phyloP scores from a whole-genome alignment of 2,888 invertebrate genomes.

The Drosophila eohydei region DNA sequence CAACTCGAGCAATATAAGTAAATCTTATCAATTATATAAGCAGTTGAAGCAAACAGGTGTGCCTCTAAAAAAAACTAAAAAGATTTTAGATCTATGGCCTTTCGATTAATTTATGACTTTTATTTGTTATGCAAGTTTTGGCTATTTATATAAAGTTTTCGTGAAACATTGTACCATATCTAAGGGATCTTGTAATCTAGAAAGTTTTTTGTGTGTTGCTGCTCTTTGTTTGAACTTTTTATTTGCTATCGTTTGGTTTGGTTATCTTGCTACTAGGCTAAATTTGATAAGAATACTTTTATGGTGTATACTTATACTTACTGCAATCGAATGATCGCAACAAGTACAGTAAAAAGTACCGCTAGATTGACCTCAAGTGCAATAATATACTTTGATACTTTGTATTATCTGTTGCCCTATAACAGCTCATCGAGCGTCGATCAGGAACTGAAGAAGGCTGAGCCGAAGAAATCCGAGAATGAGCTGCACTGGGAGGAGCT shows the following conservation, averaged over 20 bases:
- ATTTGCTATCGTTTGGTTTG: not conserved
- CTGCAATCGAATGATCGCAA: constrained; percentile 26
- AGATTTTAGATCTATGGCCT: not conserved
- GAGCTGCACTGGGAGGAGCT: constrained; percentile 98
- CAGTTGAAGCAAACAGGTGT: not conserved
- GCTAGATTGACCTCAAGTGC: constrained; percentile 21
- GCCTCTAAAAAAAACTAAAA: not conserved
- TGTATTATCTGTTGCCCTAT: constrained; percentile 10
- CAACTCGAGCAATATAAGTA: constrained; percentile 48
- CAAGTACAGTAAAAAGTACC: constrained; percentile 16
- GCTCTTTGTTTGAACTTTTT: constrained; percentile 12
- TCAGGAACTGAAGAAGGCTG: constrained; percentile 89
- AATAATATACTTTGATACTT: constrained; percentile 11
- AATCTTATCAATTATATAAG: constrained; percentile 53
- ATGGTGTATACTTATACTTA: constrained; percentile 10
- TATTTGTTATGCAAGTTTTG: constrained; percentile 13
- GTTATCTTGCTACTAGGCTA: constrained; percentile 59
- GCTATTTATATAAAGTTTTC: not conserved
- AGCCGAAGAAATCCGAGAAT: constrained; percentile 95
- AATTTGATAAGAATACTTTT: constrained; percentile 52
- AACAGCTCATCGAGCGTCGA: constrained; percentile 89
- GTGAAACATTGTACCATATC: not conserved
- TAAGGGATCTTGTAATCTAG: constrained; percentile 15
- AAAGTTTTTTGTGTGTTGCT: constrained; percentile 26
- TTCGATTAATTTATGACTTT: constrained; percentile 8